These are phyloP conservation scores for Myocastor coypus DNA, from an alignment of 2,113 vertebrate species.

Conservation along the genomic window DNA sequence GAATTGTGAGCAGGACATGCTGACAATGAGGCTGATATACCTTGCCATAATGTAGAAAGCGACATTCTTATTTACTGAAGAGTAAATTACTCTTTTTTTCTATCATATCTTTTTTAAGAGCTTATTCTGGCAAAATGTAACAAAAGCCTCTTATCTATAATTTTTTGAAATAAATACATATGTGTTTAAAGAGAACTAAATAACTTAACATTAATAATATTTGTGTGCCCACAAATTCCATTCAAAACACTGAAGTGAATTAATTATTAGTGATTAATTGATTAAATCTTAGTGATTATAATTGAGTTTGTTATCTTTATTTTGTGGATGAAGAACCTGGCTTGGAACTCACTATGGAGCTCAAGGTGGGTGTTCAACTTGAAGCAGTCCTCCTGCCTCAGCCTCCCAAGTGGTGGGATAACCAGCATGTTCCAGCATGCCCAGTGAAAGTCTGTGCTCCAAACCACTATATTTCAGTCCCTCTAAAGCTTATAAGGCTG, in stretches of 20 bases:
- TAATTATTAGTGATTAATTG: background rate
- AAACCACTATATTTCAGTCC: background rate
- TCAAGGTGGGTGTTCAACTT: background rate
- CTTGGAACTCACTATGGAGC: background rate
- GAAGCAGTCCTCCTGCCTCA: background rate
- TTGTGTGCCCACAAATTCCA: background rate
- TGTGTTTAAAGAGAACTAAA: background rate
- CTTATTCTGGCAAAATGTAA: background rate
- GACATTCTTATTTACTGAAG: background rate
- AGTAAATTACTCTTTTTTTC: background rate
- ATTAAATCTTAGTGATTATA: background rate
- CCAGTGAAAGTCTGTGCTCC: background rate
- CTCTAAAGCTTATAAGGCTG: background rate
- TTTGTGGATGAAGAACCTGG: background rate
- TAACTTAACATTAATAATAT: constrained; percentile 2
- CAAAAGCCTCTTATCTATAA: background rate
- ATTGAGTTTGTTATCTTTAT: background rate
- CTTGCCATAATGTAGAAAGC: background rate
- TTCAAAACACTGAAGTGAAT: background rate
- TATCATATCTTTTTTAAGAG: background rate
- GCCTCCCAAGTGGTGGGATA: background rate
- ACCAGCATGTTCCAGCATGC: background rate
- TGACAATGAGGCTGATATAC: background rate
- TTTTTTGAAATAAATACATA: constrained; percentile 25
- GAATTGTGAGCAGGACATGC: background rate